Percentiles rank a stretch among this genome's conserved stretches.
These are phyloP conservation scores for Oncorhynchus mykiss DNA, from an alignment of 2,113 vertebrate genomes.

Conservation along the genomic window DNA sequence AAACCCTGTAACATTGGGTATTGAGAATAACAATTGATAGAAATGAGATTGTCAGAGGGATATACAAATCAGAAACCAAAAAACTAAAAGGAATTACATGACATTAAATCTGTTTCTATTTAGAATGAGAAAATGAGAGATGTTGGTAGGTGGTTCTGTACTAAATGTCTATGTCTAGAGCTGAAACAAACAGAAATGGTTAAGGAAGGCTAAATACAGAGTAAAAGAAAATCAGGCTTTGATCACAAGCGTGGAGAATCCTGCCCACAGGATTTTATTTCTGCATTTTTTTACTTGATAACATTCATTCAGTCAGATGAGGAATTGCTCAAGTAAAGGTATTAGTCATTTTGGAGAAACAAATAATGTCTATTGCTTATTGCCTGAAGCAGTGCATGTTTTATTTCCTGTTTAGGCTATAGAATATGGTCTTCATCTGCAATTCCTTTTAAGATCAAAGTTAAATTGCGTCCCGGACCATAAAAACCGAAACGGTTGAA, in stretches of 20 bases:
- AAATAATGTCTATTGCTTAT: conserved; percentile 69
- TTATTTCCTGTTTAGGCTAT: conserved; percentile 35
- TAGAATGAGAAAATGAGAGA: conserved; percentile 14
- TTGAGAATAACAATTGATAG: no score
- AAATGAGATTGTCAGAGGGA: not conserved
- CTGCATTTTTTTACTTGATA: conserved; percentile 83
- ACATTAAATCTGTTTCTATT: no score
- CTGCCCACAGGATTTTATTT: conserved; percentile 82
- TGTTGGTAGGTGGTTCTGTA: conserved; percentile 50
- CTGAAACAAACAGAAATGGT: conserved; percentile 78
- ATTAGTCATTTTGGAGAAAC: conserved; percentile 74
- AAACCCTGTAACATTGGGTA: not conserved
- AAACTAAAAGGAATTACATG: no score
- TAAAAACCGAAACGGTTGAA: conserved; percentile 49
- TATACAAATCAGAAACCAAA: not conserved
- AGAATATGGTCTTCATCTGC: conserved; percentile 54
- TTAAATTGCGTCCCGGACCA: conserved; percentile 54
- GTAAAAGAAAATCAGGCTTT: conserved; percentile 82
- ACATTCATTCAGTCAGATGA: conserved; percentile 82
- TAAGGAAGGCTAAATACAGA: conserved; percentile 69
- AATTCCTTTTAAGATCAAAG: conserved; percentile 46
- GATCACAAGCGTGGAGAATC: conserved; percentile 82
- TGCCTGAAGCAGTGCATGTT: conserved; percentile 44
- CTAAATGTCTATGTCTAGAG: conserved; percentile 40
- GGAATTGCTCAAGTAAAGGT: conserved; percentile 77